phyloP scores from a whole-genome alignment of 1,140 invertebrate genomes.

The Carposina sasakii region DNA sequence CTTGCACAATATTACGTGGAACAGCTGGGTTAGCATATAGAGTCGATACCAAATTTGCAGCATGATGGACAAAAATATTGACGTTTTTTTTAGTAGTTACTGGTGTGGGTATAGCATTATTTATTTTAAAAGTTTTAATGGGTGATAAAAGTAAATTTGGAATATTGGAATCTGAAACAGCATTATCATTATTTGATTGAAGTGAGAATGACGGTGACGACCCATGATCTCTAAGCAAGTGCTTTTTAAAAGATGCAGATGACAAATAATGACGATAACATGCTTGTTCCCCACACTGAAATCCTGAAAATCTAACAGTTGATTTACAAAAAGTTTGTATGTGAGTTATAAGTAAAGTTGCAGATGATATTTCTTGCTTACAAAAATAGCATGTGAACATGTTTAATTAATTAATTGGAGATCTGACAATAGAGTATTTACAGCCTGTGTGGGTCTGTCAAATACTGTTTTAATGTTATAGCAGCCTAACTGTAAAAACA shows the following conservation, averaged over 20 bases:
- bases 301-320: not conserved
- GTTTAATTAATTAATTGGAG: not conserved
- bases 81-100: not conserved
- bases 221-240: not conserved
- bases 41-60: not conserved
- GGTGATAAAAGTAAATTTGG: not conserved
- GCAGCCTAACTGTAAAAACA: not conserved
- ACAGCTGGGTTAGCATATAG: not conserved
- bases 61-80: too few species aligned
- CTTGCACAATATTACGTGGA: not conserved
- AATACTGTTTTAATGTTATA: constrained; percentile 3
- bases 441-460: not conserved
- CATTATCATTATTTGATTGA: not conserved
- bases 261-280: too few species aligned
- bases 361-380: not conserved
- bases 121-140: not conserved
- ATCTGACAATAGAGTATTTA: not conserved
- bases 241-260: too few species aligned
- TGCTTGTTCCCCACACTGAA: not conserved
- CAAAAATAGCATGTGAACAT: not conserved
- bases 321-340: too few species aligned
- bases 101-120: not conserved
- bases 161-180: not conserved
- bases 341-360: too few species aligned
- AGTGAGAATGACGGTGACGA: not conserved